Conservation (phyloP, 2,113 vertebrate genomes). For the Melanostigma gelatinosum region DNA sequence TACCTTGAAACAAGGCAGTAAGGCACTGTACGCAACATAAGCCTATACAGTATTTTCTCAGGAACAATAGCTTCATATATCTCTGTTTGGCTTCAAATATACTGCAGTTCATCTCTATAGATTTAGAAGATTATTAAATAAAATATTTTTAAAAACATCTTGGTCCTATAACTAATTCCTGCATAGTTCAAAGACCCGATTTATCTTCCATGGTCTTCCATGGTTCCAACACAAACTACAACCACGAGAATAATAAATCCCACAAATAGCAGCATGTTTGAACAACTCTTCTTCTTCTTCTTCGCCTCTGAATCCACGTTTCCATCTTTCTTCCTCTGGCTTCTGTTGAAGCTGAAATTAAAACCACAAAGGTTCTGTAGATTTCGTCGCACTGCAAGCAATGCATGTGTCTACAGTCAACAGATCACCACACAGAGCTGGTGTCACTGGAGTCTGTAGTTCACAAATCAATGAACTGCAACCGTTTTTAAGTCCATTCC, state of each 20-base stretch:
- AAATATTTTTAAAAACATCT: neutral
- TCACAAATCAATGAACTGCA: neutral
- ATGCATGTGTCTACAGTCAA: conserved; percentile 12
- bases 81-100: conserved; percentile 32
- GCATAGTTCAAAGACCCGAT: conserved; percentile 39
- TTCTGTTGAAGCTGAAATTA: conserved; percentile 3
- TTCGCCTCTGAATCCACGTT: conserved; percentile 26
- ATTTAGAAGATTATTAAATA: neutral
- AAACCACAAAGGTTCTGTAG: neutral
- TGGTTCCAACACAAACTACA: conserved; percentile 9
- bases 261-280: conserved; percentile 52
- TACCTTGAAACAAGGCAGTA: conserved; percentile 72
- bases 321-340: conserved; percentile 10
- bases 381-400: conserved; percentile 9
- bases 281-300: neutral
- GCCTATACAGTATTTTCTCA: conserved; percentile 17
- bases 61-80: neutral
- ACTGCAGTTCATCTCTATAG: conserved; percentile 24
- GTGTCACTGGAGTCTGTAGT: neutral
- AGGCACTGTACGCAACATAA: conserved; percentile 30
- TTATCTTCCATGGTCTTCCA: conserved; percentile 5
- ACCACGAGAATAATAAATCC: conserved; percentile 29
- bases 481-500: neutral
- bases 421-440: neutral
- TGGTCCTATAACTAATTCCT: conserved; percentile 4